Conservation (phyloP, 2,113 vertebrate genomes). For the Motacilla tschutschensis region DNA sequence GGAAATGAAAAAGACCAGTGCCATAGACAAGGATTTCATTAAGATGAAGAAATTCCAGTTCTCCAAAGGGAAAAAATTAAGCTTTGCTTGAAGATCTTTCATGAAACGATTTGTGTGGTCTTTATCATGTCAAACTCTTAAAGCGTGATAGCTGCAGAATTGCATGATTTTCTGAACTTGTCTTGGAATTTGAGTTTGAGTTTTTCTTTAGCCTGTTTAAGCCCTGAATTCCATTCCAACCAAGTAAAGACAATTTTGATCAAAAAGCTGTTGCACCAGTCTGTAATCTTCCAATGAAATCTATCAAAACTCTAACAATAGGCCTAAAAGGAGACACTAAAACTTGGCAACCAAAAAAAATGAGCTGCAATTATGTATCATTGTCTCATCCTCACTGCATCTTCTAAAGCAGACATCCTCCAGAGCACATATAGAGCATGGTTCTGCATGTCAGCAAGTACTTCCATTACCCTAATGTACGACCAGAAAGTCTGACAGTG, state of each 20-base stretch:
- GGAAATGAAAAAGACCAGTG: neutral
- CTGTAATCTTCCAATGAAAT: constrained; percentile 2
- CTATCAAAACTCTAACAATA: neutral
- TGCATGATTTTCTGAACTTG: neutral
- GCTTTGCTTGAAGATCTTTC: neutral
- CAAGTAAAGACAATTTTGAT: neutral
- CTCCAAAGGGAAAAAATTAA: neutral
- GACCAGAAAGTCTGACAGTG: neutral
- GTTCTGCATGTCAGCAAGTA: neutral
- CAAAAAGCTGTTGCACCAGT: neutral
- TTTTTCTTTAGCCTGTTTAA: neutral
- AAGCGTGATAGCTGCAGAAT: neutral
- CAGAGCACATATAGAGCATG: neutral
- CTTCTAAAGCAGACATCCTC: neutral
- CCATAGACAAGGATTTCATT: neutral
- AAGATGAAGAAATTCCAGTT: neutral
- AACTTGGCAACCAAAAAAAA: neutral
- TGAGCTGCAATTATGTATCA: neutral
- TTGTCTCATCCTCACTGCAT: neutral
- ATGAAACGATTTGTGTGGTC: neutral
- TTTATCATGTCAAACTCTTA: neutral
- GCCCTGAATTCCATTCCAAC: neutral
- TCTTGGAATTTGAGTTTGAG: neutral
- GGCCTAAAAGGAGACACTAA: neutral
- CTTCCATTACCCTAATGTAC: neutral